A percentile compares a stretch with the other conserved stretches of the same genome.
These are phyloP conservation scores for Meriones unguiculatus DNA, from an alignment of 2,113 vertebrate species.

Conservation along the genomic window DNA sequence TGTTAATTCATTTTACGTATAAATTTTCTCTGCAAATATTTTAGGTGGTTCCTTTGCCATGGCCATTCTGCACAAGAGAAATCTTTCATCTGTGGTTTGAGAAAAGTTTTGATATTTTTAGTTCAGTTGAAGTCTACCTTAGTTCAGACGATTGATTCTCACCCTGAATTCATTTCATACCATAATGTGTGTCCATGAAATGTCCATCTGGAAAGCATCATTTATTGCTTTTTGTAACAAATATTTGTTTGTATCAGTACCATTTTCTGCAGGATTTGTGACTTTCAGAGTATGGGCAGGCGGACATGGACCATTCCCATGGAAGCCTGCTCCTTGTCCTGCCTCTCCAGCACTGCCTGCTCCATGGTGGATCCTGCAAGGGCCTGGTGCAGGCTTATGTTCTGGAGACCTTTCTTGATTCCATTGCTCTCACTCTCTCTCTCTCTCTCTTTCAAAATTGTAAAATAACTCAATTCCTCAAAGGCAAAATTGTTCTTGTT, in stretches of 20 bases:
- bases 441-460: conserved; percentile 75
- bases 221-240: conserved; percentile 81
- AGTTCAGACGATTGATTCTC: conserved; percentile 61
- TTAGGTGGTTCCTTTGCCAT: conserved; percentile 33
- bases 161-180: conserved; percentile 78
- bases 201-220: conserved; percentile 72
- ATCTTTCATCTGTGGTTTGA: conserved; percentile 46
- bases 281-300: conserved; percentile 71
- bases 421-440: conserved; percentile 9
- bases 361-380: conserved; percentile 75
- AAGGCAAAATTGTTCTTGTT: conserved; percentile 72
- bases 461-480: conserved; percentile 78
- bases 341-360: conserved; percentile 62
- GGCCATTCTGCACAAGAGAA: conserved; percentile 53
- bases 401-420: conserved; percentile 71
- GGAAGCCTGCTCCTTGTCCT: conserved; percentile 68
- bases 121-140: conserved; percentile 42
- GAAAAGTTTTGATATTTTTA: conserved; percentile 70
- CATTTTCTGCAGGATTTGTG: conserved; percentile 77
- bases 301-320: conserved; percentile 71
- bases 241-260: conserved; percentile 75
- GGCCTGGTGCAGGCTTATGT: conserved; percentile 74
- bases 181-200: conserved; percentile 76
- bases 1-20: conserved; percentile 39
- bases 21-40: conserved; percentile 3